Percentiles rank a stretch among this genome's conserved stretches.
phyloP scores from a whole-genome alignment of 2,797 vertebrate species.

The Pipistrellus pygmaeus region DNA sequence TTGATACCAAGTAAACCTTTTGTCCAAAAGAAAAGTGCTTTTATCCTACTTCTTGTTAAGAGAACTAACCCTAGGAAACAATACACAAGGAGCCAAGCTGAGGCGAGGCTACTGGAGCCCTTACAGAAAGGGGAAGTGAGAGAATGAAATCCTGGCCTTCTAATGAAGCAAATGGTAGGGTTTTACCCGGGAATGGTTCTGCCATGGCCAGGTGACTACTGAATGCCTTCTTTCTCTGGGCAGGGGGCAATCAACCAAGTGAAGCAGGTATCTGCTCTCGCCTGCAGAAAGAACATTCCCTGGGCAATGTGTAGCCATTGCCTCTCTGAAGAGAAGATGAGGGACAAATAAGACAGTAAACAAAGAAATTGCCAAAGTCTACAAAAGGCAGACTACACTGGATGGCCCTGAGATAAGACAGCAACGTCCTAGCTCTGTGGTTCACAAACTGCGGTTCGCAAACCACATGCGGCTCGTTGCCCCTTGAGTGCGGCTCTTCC shows the following conservation, averaged over 20 bases:
- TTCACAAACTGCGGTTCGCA: no score
- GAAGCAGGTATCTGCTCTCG: neutral
- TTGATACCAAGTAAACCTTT: neutral
- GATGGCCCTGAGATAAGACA: neutral
- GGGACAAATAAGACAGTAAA: neutral
- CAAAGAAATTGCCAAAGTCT: neutral
- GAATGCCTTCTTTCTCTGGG: neutral
- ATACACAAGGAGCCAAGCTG: neutral
- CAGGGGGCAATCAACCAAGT: neutral
- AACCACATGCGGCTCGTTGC: no score
- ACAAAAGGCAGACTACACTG: neutral
- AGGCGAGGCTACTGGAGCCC: neutral
- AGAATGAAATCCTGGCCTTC: neutral
- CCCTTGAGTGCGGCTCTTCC: no score
- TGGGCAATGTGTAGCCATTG: neutral
- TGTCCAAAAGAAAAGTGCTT: neutral
- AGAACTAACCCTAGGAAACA: neutral
- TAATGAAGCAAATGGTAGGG: neutral
- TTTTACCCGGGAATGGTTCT: neutral
- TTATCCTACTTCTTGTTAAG: neutral
- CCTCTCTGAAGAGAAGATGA: neutral
- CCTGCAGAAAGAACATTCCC: neutral
- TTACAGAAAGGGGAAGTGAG: neutral
- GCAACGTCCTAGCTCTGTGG: neutral
- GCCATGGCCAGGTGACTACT: neutral